phyloP scores from a whole-genome alignment of 2,113 vertebrate genomes.

The Sorex araneus region DNA sequence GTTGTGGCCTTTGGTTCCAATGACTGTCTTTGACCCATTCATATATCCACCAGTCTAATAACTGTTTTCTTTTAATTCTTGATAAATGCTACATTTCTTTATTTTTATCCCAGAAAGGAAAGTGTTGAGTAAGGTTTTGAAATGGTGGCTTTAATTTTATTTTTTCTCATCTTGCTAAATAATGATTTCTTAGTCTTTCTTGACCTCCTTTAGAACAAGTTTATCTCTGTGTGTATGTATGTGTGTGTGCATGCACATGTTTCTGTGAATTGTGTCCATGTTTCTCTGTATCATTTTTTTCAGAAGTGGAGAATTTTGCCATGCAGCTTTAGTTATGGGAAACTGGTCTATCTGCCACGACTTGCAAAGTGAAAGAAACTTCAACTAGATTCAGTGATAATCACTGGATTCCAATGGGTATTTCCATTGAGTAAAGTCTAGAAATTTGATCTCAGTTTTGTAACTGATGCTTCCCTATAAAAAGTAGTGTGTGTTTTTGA shows the following conservation, averaged over 20 bases:
- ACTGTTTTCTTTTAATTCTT: not conserved
- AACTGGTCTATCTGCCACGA: not conserved
- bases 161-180: not conserved
- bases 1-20: not conserved
- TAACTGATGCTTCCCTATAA: not conserved
- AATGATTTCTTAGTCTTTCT: constrained; percentile 56
- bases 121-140: not conserved
- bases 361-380: not conserved
- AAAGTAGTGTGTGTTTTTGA: constrained; percentile 13
- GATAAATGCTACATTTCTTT: not conserved
- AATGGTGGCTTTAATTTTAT: not conserved
- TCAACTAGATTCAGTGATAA: not conserved
- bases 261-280: constrained; percentile 63
- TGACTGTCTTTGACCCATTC: not conserved
- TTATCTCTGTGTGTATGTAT: constrained; percentile 22
- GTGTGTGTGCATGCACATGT: constrained; percentile 25
- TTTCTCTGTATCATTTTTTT: constrained; percentile 76
- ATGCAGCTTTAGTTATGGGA: constrained; percentile 72
- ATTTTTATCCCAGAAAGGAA: not conserved
- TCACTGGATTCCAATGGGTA: not conserved
- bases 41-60: not conserved
- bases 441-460: not conserved
- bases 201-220: constrained; percentile 53
- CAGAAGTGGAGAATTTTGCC: constrained; percentile 86
- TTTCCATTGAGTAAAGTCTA: constrained; percentile 3